These are phyloP conservation scores for Thunnus maccoyii DNA, from an alignment of 2,113 vertebrate species.

Conservation along the genomic window DNA sequence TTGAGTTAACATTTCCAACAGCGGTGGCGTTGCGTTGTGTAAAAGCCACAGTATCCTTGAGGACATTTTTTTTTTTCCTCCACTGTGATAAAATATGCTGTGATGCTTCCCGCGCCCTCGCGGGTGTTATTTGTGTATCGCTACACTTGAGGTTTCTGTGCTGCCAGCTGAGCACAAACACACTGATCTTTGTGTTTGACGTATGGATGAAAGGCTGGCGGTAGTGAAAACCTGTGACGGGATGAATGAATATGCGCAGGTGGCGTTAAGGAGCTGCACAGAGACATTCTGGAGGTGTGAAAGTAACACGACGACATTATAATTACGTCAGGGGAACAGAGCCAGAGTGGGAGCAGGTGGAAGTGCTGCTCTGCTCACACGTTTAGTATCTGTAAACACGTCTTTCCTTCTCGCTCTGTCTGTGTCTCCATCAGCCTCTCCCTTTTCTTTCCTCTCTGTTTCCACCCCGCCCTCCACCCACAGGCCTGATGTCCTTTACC, in stretches of 20 bases:
- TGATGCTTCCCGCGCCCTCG: slow-evolving; percentile 27
- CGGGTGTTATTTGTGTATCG: slow-evolving; percentile 17
- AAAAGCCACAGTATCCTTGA: slow-evolving; percentile 59
- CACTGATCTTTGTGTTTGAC: slow-evolving; percentile 30
- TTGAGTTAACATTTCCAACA: slow-evolving; percentile 63
- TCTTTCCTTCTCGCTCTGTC: slow-evolving; percentile 6
- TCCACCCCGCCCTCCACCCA: slow-evolving; percentile 1
- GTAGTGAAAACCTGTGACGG: slow-evolving; percentile 28
- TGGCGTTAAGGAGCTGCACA: neutral
- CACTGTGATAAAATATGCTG: slow-evolving; percentile 38
- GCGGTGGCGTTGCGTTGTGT: slow-evolving; percentile 23
- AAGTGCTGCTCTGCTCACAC: slow-evolving; percentile 14
- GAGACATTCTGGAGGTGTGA: slow-evolving; percentile 21
- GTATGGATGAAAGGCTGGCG: slow-evolving; percentile 4
- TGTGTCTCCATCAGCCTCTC: neutral
- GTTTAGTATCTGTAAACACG: slow-evolving; percentile 18
- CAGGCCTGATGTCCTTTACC: slow-evolving; percentile 4
- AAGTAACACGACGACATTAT: slow-evolving; percentile 16
- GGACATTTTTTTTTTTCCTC: slow-evolving; percentile 24
- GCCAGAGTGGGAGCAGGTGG: slow-evolving; percentile 47
- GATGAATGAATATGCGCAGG: slow-evolving; percentile 28
- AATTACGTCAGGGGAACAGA: slow-evolving; percentile 17
- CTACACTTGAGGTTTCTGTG: slow-evolving; percentile 43
- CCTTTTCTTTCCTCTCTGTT: slow-evolving; percentile 18
- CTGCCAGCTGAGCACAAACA: slow-evolving; percentile 31